A percentile compares a stretch with the other conserved stretches of the same genome.
These are phyloP conservation scores for Eubasilissa regina DNA, from an alignment of 1,140 invertebrate species.

Conservation along the genomic window DNA sequence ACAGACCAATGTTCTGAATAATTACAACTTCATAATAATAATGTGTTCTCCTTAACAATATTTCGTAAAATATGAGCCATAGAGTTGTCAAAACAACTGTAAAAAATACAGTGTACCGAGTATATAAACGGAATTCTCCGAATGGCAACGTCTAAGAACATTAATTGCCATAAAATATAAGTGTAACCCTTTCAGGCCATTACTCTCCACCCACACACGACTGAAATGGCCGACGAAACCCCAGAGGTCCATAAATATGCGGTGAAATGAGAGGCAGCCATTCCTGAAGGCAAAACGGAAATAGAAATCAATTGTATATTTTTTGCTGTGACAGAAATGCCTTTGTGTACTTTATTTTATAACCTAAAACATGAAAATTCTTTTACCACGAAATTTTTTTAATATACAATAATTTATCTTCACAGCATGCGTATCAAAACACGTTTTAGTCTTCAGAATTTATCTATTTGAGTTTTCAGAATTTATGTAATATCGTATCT, in stretches of 20 bases:
- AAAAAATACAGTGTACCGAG: not conserved
- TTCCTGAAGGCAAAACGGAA: conserved; percentile 9
- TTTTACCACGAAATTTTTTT: too few species aligned
- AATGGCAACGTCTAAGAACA: conserved; percentile 3
- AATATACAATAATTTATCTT: too few species aligned
- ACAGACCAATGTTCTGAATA: too few species aligned
- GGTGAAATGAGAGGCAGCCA: conserved; percentile 11
- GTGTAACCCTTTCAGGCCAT: conserved; percentile 38
- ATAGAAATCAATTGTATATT: conserved; percentile 35
- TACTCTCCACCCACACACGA: conserved; percentile 32
- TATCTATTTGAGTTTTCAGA: too few species aligned
- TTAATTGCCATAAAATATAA: conserved; percentile 39
- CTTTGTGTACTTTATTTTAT: not conserved
- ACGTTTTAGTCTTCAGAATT: too few species aligned
- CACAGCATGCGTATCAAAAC: too few species aligned
- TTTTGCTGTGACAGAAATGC: conserved; percentile 12
- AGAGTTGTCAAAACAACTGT: not conserved
- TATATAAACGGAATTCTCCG: not conserved
- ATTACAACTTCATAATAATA: too few species aligned
- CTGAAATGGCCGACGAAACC: conserved; percentile 20
- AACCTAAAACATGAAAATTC: not conserved
- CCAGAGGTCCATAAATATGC: conserved; percentile 42
- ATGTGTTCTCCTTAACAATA: not conserved
- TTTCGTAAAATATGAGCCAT: not conserved
- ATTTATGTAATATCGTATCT: too few species aligned